phyloP scores from a whole-genome alignment of 2,888 invertebrate genomes.

The Cecidostiba fungosa region DNA sequence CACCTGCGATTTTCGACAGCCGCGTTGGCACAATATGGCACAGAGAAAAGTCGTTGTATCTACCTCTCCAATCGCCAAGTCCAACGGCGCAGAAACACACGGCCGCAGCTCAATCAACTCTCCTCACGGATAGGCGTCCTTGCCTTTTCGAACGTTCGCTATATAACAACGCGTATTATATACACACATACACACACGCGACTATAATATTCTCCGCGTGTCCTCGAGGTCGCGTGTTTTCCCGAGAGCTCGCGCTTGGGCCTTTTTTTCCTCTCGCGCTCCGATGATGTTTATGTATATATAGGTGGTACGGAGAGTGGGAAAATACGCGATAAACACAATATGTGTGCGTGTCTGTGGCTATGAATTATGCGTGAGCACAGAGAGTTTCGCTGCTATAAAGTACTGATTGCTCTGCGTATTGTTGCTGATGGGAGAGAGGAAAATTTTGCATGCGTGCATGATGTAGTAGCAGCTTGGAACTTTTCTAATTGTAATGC shows the following conservation, averaged over 20 bases:
- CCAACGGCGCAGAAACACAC: background rate
- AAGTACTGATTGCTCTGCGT: background rate
- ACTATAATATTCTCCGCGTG: background rate
- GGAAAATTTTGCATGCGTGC: background rate
- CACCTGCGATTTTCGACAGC: background rate
- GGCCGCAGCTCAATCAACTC: background rate
- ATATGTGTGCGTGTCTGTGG: background rate
- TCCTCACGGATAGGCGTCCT: conserved; percentile 16
- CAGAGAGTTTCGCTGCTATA: background rate
- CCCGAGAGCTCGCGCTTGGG: background rate
- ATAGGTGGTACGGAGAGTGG: background rate
- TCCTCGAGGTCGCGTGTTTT: conserved; percentile 9
- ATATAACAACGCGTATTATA: background rate
- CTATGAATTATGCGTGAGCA: conserved; percentile 8
- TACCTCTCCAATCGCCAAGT: conserved; percentile 4
- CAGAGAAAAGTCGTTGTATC: background rate
- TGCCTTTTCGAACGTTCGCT: conserved; percentile 45
- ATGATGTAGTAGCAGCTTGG: background rate
- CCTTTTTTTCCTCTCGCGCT: conserved; percentile 7
- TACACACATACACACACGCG: background rate
- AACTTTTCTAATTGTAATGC: background rate
- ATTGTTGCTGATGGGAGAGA: background rate
- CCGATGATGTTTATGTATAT: background rate
- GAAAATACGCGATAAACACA: conserved; percentile 20
- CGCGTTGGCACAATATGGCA: background rate